Base-by-base conservation (phyloP, 23 tunicate species). In the Pegea sp. region DNA sequence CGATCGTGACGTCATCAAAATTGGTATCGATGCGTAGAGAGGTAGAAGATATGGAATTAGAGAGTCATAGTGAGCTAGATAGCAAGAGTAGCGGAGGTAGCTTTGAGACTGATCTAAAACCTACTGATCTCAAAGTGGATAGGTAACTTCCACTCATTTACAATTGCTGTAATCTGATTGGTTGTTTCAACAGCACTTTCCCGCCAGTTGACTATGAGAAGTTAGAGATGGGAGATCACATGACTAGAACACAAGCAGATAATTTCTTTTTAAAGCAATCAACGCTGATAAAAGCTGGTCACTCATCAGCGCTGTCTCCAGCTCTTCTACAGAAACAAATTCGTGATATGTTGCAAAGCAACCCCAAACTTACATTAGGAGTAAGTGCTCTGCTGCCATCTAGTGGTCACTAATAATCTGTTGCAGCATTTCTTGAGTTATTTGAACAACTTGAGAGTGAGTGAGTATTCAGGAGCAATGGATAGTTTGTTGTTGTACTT, bases 61-160 rank as follows among this genome's bases (percentile, higher is more conserved):
- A 84, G 34, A 73, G 95, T 31, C 95, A 84, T 46, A 84, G 95
- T 58, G 95, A 84, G 34, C 67, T 84, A 67, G 95, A 84, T 60
- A 84, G 95, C 63, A 84, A 84, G 43, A 84, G 95, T 32, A 84
- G 95, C 49, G 52, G 79, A 25, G 95, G 63, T 8, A 71, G 81
- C 31, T 59, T 42, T 21, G 76, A 61, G 7, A 38, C 67, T 3
- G 95, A 68, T 38, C 64, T 84, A 3, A 84, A 84, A 68, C 66
- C 95, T 25, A 61, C 76, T 11, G 95, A 84, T 63, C 63, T 84
- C 3, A 84, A 84, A 74, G 42, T 66, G 0, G 76, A 84, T 4
- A 63, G 54, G 11, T 7, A 6, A 50, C 19, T 13, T 13, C 8
- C 6, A 13, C 56, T 16, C 46, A 8, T 11, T 38, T 38, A 16